Base-by-base conservation (phyloP, 2,888 invertebrate species). In the Volucella bombylans region DNA sequence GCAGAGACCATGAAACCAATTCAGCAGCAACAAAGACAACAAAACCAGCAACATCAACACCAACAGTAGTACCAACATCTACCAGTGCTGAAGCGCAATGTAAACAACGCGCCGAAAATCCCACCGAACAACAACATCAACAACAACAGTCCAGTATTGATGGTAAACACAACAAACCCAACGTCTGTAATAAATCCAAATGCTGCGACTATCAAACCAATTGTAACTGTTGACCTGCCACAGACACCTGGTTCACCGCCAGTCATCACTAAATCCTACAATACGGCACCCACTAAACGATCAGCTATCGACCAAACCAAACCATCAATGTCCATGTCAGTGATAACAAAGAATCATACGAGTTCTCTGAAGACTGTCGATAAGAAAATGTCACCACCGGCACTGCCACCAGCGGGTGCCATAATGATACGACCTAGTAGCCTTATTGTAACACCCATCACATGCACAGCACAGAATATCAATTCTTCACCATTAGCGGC, bases 361-460 rank as follows among this genome's bases (percentile, higher is more conserved):
- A 71, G 55, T 14, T 41, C 43, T 8, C 31, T 18, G n/a, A 72
- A 52, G 47, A 38, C 31, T 2, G 4, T 61, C n/a, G 74, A 79
- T 2, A 52, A 49, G 9, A 79, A 73, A 74, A 47, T 68, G 49
- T 62, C 67, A 14, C 62, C 76, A 4, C 55, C 59, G 11, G 72
- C 14, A 8, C 38, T 47, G n/a, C 50, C 65, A 15, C 15, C 69
- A 1, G 47, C 65, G 9, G 14, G 59, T 12, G 15, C 78, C 3
- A 49, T 77, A 12, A 57, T 80, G 9, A 81, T 55, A 2, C 43
- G 81, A 9, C 72, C 80, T 0, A 69, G 85, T n/a, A 81, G 80
- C 3, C 57, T 85, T 12, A 85, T 77, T 50, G 85, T 85, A 9
- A 85, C 80, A 4, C 76, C 85, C 2, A 67, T 85, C 9, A 76